Conservation (phyloP, 2,797 vertebrate species). For the Linurgus olivaceus region DNA sequence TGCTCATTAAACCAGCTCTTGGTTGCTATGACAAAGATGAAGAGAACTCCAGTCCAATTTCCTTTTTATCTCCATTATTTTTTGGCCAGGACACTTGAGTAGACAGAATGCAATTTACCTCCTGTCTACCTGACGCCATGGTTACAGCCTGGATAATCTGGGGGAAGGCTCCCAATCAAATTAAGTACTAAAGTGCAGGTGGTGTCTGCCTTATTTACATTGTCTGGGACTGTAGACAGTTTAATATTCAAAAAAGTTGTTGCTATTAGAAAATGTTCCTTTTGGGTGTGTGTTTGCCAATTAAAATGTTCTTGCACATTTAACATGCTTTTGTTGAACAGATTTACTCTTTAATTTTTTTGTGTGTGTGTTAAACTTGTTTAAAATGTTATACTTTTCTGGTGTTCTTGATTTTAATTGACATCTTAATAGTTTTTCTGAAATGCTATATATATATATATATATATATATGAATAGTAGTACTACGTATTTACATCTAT, state of each 20-base stretch:
- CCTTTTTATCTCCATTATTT: slow-evolving; percentile 60
- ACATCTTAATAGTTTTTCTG: not conserved
- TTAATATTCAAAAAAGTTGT: slow-evolving; percentile 25
- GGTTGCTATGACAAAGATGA: slow-evolving; percentile 66
- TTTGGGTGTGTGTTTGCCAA: not conserved
- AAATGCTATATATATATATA: not conserved
- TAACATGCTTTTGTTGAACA: not conserved
- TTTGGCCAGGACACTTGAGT: slow-evolving; percentile 48
- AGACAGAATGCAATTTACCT: slow-evolving; percentile 56
- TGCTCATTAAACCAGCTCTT: slow-evolving; percentile 61
- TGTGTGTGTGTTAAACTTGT: not conserved
- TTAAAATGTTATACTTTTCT: not conserved
- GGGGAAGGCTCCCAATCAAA: slow-evolving; percentile 36
- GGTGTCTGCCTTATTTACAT: slow-evolving; percentile 53
- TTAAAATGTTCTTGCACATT: not conserved
- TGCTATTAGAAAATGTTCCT: not conserved
- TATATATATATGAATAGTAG: not conserved
- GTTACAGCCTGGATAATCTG: slow-evolving; percentile 53
- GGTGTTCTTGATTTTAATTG: not conserved
- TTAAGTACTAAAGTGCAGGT: slow-evolving; percentile 43
- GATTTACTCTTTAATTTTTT: not conserved
- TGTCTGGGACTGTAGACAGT: slow-evolving; percentile 30
- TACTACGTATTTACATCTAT: not conserved
- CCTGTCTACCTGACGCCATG: slow-evolving; percentile 65
- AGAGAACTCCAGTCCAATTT: slow-evolving; percentile 56